phyloP scores from a whole-genome alignment of 2,113 vertebrate species.

The Dromas ardeola region DNA sequence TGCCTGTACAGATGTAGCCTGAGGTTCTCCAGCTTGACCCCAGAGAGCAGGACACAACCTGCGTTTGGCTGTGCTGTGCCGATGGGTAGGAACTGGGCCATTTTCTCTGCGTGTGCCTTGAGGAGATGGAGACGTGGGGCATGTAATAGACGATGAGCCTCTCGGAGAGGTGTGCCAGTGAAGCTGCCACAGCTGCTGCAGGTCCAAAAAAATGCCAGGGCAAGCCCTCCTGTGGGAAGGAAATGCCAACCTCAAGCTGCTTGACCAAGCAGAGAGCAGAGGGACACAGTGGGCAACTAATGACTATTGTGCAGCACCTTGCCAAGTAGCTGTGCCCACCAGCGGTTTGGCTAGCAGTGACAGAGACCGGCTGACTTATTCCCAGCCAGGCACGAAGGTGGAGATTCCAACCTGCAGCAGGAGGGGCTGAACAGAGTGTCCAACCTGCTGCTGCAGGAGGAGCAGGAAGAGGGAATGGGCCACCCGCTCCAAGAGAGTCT shows the following conservation, averaged over 20 bases:
- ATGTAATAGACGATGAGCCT: not conserved
- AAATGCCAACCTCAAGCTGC: not conserved
- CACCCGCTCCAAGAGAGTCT: not conserved
- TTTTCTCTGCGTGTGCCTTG: not conserved
- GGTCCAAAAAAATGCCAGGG: not conserved
- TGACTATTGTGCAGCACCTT: rapidly evolving
- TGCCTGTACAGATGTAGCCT: not conserved
- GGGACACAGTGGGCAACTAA: not conserved
- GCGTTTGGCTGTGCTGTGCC: not conserved
- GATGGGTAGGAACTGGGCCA: rapidly evolving
- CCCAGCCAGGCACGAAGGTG: not conserved
- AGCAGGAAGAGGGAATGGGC: not conserved
- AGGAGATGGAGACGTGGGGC: not conserved
- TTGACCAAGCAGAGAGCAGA: not conserved
- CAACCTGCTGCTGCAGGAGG: not conserved
- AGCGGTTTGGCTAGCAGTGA: not conserved
- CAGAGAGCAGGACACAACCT: not conserved
- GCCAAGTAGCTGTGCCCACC: not conserved
- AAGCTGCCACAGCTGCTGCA: not conserved
- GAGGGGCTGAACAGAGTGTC: not conserved
- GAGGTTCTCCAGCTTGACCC: no score
- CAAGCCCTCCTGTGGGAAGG: not conserved
- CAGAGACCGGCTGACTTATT: not conserved
- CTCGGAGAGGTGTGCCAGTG: not conserved
- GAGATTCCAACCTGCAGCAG: not conserved